Percentiles rank a stretch among this genome's conserved stretches.
phyloP scores from a whole-genome alignment of 2,113 vertebrate genomes.

The Petrocephalus zakoni region DNA sequence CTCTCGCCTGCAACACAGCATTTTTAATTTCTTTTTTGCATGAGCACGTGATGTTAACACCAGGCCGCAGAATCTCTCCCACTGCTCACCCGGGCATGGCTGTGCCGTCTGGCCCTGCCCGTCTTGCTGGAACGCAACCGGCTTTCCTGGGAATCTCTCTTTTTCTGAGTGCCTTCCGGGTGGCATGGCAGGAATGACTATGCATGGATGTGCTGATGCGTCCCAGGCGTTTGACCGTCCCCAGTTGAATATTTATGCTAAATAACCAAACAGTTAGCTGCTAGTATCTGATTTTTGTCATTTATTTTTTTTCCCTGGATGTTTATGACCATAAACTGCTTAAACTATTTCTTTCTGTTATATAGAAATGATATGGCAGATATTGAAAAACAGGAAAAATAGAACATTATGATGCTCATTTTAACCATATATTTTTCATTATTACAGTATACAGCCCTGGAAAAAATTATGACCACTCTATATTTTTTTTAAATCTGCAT shows the following conservation, averaged over 20 bases:
- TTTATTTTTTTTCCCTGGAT: neutral
- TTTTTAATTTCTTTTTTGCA: conserved; percentile 9
- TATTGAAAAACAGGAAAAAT: neutral
- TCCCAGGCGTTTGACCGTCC: neutral
- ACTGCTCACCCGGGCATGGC: neutral
- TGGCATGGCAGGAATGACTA: neutral
- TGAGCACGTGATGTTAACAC: conserved; percentile 10
- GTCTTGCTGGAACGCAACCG: neutral
- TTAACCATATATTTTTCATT: neutral
- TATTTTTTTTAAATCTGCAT: no score
- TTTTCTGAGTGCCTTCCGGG: neutral
- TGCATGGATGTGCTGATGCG: conserved; percentile 9
- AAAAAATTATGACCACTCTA: no score
- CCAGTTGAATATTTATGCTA: neutral
- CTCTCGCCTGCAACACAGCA: neutral
- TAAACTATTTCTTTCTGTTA: neutral
- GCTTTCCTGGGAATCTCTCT: neutral
- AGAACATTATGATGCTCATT: neutral
- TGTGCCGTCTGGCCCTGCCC: neutral
- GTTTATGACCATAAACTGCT: neutral
- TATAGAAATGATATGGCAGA: neutral
- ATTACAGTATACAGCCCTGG: neutral
- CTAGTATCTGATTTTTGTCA: neutral
- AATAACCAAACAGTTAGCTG: neutral
- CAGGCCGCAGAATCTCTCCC: neutral